phyloP scores from a whole-genome alignment of 2,888 invertebrate genomes.

The Spicauda simplicius region DNA sequence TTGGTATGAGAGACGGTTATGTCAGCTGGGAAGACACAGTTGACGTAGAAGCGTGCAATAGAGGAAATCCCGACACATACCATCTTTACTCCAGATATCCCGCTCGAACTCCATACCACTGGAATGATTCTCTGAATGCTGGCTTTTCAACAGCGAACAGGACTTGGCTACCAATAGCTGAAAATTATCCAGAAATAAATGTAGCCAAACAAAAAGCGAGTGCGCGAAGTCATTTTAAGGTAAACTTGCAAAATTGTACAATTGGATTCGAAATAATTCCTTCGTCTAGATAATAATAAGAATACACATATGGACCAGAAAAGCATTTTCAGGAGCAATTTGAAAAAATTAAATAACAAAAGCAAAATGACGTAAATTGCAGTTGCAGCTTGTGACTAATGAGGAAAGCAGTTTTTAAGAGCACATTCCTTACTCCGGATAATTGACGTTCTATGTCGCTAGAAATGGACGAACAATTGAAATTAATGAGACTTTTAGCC shows the following conservation, averaged over 20 bases:
- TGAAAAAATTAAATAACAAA: slow-evolving; percentile 20
- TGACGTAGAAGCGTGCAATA: slow-evolving; percentile 83
- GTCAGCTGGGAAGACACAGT: slow-evolving; percentile 85
- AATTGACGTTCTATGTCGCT: slow-evolving; percentile 29
- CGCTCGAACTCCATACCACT: slow-evolving; percentile 87
- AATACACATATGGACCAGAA: background rate
- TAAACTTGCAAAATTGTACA: slow-evolving; percentile 40
- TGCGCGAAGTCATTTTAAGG: slow-evolving; percentile 81
- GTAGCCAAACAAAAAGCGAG: slow-evolving; percentile 79
- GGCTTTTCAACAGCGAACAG: slow-evolving; percentile 84
- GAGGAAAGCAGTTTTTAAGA: slow-evolving; percentile 24
- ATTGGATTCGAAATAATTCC: background rate
- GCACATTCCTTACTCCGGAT: slow-evolving; percentile 20
- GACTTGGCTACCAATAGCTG: slow-evolving; percentile 89
- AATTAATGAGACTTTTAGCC: slow-evolving; percentile 33
- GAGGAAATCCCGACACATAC: slow-evolving; percentile 82
- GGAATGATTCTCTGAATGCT: slow-evolving; percentile 83
- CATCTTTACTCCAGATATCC: slow-evolving; percentile 84
- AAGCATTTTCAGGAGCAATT: slow-evolving; percentile 3
- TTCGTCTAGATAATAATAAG: background rate
- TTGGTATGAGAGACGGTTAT: slow-evolving; percentile 87
- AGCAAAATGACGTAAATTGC: slow-evolving; percentile 12
- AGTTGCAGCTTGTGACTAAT: slow-evolving; percentile 23
- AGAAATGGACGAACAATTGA: slow-evolving; percentile 30
- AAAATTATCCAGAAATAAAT: slow-evolving; percentile 85